phyloP scores from a whole-genome alignment of 1,140 invertebrate species.

The Hesperophylax magnus region DNA sequence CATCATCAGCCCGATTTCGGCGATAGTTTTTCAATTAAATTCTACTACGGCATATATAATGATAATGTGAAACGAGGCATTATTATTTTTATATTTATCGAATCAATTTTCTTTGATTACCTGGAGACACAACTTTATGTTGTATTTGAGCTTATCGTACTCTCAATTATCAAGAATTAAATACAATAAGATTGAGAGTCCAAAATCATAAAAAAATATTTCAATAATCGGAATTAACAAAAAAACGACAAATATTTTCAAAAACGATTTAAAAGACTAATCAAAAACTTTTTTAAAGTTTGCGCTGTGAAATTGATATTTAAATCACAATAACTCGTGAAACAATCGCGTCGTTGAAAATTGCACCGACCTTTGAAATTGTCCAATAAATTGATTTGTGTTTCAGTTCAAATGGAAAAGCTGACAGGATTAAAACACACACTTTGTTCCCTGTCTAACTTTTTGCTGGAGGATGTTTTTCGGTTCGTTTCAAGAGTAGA shows the following conservation, averaged over 20 bases:
- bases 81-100: background rate
- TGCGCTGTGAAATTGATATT: too few species aligned
- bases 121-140: too few species aligned
- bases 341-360: background rate
- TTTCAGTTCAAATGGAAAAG: conserved; percentile 7
- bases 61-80: background rate
- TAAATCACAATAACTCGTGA: background rate
- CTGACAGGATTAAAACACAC: conserved; percentile 18
- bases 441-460: conserved; percentile 7
- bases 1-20: background rate
- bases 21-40: background rate
- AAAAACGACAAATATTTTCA: too few species aligned
- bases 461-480: background rate
- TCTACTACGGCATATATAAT: background rate
- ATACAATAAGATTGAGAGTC: too few species aligned
- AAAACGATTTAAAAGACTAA: too few species aligned
- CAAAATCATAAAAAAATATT: too few species aligned
- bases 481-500: background rate
- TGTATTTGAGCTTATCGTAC: too few species aligned
- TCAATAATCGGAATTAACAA: too few species aligned
- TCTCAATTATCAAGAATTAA: too few species aligned
- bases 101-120: too few species aligned
- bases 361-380: background rate
- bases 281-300: too few species aligned
- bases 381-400: conserved; percentile 11